Base-by-base conservation (phyloP, 1,140 invertebrate genomes). In the Lanistes nyassanus region DNA sequence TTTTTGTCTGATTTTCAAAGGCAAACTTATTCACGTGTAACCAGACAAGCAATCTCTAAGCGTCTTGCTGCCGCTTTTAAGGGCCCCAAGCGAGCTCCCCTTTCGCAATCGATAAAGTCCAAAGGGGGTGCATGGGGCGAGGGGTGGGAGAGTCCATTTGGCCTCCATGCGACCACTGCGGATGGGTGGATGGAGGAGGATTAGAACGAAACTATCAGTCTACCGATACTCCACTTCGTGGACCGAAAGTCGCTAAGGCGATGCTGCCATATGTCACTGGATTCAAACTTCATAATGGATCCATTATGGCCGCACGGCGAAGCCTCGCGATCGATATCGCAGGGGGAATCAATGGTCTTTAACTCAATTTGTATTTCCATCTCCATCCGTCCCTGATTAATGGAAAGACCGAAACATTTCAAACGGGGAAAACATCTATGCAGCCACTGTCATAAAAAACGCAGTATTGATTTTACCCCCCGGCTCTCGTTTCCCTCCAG, bases 331-430 rank as follows among this genome's bases (percentile, higher is more conserved):
- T 79, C 75, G 73, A 79, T 76, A 34, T 0, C 26, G 16, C 31
- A 7, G 64, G 36, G 36, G 36, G 36, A 75, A 77, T 79, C 80
- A 71, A 81, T 79, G 69, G 29, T 47, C 58, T 51, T 31, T 79
- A 79, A 80, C 77, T 76, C 77, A 81, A 81, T 81, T 80, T 81
- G 74, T 77, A 66, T 36, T 55, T 65, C 72, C 73, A 81, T 75
- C 77, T 74, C 55, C 31, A 53, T 34, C 53, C 68, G 68, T 69
- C 74, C 53, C 62, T 76, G 76, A 78, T 80, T 78, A 80, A 77
- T 71, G 73, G 75, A 74, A 55, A 55, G 72, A 73, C 47, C 60
- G 66, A 79, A 75, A 75, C 73, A 69, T 79, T 79, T 76, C 75
- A 76, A 75, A 76, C 67, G 47, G 62, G 42, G 51, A 67, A 51